Percentiles rank a stretch among this genome's conserved stretches.
phyloP scores from a whole-genome alignment of 2,888 invertebrate species.

The Gnatocerus cornutus region DNA sequence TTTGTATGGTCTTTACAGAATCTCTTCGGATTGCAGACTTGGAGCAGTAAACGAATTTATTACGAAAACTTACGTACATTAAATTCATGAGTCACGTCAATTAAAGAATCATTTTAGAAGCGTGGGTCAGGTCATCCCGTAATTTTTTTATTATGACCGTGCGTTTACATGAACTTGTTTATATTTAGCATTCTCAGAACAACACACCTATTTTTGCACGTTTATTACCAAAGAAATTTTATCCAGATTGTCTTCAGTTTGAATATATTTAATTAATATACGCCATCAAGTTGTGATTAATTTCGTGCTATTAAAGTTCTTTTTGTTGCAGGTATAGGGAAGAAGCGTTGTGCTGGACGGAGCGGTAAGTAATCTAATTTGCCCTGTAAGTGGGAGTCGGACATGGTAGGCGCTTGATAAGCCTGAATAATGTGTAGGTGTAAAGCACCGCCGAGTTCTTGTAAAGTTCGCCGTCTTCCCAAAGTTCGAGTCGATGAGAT shows the following conservation, averaged over 20 bases:
- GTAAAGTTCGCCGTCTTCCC: conserved; percentile 28
- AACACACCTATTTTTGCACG: not conserved
- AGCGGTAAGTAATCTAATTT: conserved; percentile 78
- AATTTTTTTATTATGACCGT: conserved; percentile 42
- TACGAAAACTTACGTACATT: conserved; percentile 39
- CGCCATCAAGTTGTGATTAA: not conserved
- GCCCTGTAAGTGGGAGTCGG: conserved; percentile 53
- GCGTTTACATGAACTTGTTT: conserved; percentile 14
- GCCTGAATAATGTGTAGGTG: conserved; percentile 55
- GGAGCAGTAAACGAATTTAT: conserved; percentile 29
- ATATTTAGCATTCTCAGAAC: not conserved
- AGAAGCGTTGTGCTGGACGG: conserved; percentile 91
- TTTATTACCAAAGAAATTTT: too few relatives aligned
- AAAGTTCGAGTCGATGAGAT: conserved; percentile 32
- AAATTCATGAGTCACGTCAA: conserved; percentile 45
- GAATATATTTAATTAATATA: too few relatives aligned
- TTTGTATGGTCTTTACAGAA: conserved; percentile 13
- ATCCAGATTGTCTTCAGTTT: too few relatives aligned
- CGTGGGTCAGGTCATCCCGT: conserved; percentile 43
- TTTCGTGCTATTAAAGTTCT: conserved; percentile 48
- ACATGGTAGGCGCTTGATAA: conserved; percentile 56
- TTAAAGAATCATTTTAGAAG: conserved; percentile 44
- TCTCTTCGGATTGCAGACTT: conserved; percentile 4
- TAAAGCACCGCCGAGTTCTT: conserved; percentile 44
- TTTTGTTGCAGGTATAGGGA: conserved; percentile 87